phyloP scores from a whole-genome alignment of 2,113 vertebrate species.

The Charadrius vociferus region DNA sequence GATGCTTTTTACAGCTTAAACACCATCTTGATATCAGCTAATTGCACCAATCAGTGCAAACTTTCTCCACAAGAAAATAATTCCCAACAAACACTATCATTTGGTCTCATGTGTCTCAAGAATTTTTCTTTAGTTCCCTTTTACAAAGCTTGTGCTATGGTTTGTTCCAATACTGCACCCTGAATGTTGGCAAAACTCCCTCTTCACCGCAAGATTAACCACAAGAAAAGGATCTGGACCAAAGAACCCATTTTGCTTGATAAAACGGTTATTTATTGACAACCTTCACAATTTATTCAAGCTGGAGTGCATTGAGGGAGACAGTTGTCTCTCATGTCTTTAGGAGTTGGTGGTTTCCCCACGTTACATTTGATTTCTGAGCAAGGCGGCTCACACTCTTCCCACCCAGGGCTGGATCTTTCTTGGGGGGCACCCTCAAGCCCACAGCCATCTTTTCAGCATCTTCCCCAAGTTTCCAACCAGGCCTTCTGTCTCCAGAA shows the following conservation, averaged over 20 bases:
- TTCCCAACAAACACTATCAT: not conserved
- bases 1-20: conserved; percentile 30
- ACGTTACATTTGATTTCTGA: not conserved
- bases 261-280: not conserved
- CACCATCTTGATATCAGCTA: conserved; percentile 15
- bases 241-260: not conserved
- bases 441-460: not conserved
- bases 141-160: not conserved
- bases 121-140: not conserved
- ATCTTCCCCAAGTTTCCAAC: not conserved
- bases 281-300: not conserved
- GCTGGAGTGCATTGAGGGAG: accelerated
- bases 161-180: not conserved
- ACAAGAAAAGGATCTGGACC: not conserved
- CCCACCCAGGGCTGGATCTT: not conserved
- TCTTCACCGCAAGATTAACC: not conserved
- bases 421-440: not conserved
- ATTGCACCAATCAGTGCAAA: not conserved
- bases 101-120: not conserved
- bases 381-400: not conserved
- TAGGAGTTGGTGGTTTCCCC: not conserved
- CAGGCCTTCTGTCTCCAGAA: not conserved
- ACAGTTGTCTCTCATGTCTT: not conserved
- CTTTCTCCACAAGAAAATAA: not conserved
- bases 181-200: not conserved